phyloP scores from a whole-genome alignment of 2,888 invertebrate genomes.

The Drosophila mettleri region DNA sequence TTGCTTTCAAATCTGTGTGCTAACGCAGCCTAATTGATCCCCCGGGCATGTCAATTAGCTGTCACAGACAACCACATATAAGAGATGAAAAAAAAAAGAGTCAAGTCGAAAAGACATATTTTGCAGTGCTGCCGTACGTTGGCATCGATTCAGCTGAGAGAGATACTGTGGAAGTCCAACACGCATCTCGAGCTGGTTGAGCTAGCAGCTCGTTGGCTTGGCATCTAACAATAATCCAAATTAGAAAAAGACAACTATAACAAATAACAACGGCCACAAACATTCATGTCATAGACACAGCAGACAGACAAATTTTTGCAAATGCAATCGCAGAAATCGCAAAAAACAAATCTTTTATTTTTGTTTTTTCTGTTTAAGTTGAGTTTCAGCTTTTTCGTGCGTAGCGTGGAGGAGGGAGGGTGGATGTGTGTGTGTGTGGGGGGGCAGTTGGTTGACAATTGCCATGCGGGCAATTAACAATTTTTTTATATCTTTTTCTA shows the following conservation, averaged over 20 bases:
- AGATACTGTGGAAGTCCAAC: conserved; percentile 46
- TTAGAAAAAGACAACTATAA: conserved; percentile 49
- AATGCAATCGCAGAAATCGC: conserved; percentile 55
- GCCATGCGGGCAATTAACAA: conserved; percentile 68
- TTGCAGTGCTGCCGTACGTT: conserved; percentile 32
- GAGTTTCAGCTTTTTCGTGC: conserved; percentile 17
- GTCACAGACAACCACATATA: conserved; percentile 7
- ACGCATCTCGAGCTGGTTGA: conserved; percentile 46
- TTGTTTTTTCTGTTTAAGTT: conserved; percentile 6
- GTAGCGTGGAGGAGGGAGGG: neutral
- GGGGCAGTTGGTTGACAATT: conserved; percentile 57
- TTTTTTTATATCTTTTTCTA: conserved; percentile 38
- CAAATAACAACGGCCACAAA: conserved; percentile 13
- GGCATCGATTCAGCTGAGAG: conserved; percentile 47
- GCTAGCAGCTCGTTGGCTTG: conserved; percentile 36
- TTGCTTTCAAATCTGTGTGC: conserved; percentile 39
- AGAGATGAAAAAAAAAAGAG: neutral
- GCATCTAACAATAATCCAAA: conserved; percentile 70
- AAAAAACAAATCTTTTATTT: conserved; percentile 11
- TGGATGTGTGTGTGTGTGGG: neutral
- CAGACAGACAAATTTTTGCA: conserved; percentile 62
- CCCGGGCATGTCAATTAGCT: conserved; percentile 73
- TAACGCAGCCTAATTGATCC: conserved; percentile 68
- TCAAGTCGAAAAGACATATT: conserved; percentile 15
- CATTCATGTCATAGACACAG: conserved; percentile 22